A percentile compares a stretch with the other conserved stretches of the same genome.
Evolutionary conservation across 2,113 vertebrate genomes (phyloP).

Genomic region (Scomber japonicus): DNA sequence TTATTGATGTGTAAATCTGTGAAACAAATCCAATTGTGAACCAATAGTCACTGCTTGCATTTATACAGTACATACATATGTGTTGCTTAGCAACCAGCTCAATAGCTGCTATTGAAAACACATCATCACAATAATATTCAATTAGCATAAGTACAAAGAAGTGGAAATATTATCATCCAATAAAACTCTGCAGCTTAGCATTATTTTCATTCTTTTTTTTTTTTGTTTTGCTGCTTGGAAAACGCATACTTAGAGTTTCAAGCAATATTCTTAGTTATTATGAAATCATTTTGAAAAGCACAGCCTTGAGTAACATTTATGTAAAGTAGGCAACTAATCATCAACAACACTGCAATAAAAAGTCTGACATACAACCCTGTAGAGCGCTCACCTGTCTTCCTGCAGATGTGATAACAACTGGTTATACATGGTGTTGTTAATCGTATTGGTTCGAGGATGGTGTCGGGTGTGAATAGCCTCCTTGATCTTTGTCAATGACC

Average conservation of each 20-base stretch:
- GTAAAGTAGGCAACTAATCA: background rate
- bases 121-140: background rate
- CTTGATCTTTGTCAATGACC: too few relatives aligned
- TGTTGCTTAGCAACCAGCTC: background rate
- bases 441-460: too few relatives aligned
- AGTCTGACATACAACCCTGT: too few relatives aligned
- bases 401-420: too few relatives aligned
- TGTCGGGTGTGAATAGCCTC: too few relatives aligned
- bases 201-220: too few relatives aligned
- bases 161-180: too few relatives aligned
- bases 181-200: too few relatives aligned
- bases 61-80: background rate
- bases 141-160: too few relatives aligned
- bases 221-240: background rate
- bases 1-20: constrained; percentile 5
- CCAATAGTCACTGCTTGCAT: background rate
- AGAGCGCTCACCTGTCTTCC: too few relatives aligned
- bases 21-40: background rate
- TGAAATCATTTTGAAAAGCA: background rate
- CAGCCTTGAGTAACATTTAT: background rate
- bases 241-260: background rate
- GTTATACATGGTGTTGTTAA: too few relatives aligned
- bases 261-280: background rate
- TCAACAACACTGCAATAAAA: too few relatives aligned
- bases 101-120: background rate